These are phyloP conservation scores for Tenebrio molitor DNA, from an alignment of 1,140 invertebrate genomes.

Conservation along the genomic window DNA sequence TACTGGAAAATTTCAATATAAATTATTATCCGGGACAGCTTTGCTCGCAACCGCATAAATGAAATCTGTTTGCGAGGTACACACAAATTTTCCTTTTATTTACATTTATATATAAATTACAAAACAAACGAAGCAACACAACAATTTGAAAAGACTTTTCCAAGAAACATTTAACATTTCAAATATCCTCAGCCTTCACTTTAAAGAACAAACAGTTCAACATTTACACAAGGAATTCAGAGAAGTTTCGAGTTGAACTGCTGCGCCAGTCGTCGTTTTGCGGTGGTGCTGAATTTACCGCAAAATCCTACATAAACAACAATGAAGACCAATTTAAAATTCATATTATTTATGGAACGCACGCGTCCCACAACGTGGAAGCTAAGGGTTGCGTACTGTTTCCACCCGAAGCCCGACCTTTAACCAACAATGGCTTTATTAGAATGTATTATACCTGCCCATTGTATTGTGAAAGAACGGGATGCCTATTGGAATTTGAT, in stretches of 20 bases:
- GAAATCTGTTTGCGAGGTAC: not conserved
- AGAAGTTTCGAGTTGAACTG: slow-evolving; percentile 30
- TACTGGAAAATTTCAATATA: no score
- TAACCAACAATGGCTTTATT: slow-evolving; percentile 28
- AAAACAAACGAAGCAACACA: slow-evolving; percentile 10
- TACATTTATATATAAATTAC: slow-evolving; percentile 26
- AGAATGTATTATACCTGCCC: slow-evolving; percentile 22
- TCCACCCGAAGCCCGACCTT: slow-evolving; percentile 20
- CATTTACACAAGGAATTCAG: slow-evolving; percentile 40
- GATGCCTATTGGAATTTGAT: slow-evolving; percentile 39
- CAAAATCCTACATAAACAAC: slow-evolving; percentile 37
- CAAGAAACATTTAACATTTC: slow-evolving; percentile 38
- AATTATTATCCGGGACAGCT: no score
- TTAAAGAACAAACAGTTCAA: slow-evolving; percentile 32
- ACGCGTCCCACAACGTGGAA: slow-evolving; percentile 16
- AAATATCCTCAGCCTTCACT: slow-evolving; percentile 37
- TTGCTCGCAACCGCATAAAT: no score
- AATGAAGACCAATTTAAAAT: slow-evolving; percentile 30
- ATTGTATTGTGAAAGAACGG: slow-evolving; percentile 25
- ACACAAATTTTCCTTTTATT: slow-evolving; percentile 14
- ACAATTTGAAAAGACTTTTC: slow-evolving; percentile 20
- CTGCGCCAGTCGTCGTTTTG: slow-evolving; percentile 11
- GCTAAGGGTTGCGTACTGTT: slow-evolving; percentile 20
- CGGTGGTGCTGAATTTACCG: slow-evolving; percentile 7
- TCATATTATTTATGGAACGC: slow-evolving; percentile 31